Base-by-base conservation (phyloP, 2,888 invertebrate genomes). In the Polydrusus tereticollis region DNA sequence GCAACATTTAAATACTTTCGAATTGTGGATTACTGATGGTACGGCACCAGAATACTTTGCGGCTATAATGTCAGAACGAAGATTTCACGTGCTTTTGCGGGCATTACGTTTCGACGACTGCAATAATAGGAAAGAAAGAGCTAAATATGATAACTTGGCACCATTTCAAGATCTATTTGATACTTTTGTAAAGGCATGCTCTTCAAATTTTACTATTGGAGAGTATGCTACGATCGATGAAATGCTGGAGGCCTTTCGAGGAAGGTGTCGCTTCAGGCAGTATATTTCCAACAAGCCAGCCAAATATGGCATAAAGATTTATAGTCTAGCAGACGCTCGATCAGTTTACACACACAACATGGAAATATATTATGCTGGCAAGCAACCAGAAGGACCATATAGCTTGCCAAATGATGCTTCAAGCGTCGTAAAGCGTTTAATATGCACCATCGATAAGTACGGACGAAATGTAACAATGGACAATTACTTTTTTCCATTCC, bases 251-350 rank as follows among this genome's bases (percentile, higher is more conserved):
- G 76, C 69, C 12, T 80, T 81, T 68, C 60, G 78, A 64, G 80
- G 80, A 41, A 60, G 77, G 12, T 83, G 81, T 55, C 36, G 41
- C 23, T 79, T 81, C 72, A 38, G 77, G 23, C 79, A 82, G 71
- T 83, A 82, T 71, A 82, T 83, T n/a, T n/a, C n/a, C n/a, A n/a
- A n/a, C n/a, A n/a, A n/a, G n/a, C n/a, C n/a, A n/a, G n/a, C n/a
- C n/a, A 80, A 79, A 52, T 81, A 82, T 75, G 80, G 80, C 1
- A 76, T 81, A 6, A 80, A 82, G 76, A 76, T 80, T 6, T 80
- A 75, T 73, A 76, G 79, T 1, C 41, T 79, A 36, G 73, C 68
- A 18, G 81, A 81, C 72, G 69, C 79, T 8, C 70, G 76, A 71
- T 64, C 68, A n/a, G 79, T 77, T 75, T 80, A 82, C 65, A 78